These are phyloP conservation scores for Acanthopleura granulata DNA, from an alignment of 2,888 invertebrate genomes.

Conservation along the genomic window DNA sequence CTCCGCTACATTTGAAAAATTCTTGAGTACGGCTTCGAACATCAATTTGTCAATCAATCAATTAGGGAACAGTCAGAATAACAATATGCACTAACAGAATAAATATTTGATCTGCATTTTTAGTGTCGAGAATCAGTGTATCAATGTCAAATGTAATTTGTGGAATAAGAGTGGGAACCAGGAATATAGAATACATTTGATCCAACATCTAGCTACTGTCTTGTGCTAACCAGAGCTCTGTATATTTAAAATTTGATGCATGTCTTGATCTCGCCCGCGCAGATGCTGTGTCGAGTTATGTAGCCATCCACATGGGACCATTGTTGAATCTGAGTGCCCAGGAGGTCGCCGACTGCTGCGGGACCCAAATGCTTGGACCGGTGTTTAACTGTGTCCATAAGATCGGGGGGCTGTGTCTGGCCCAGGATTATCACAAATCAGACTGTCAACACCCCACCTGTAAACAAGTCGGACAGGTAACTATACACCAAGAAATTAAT, in stretches of 20 bases:
- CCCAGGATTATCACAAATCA: slow-evolving; percentile 31
- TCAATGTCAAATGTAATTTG: too few relatives aligned
- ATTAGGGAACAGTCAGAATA: too few relatives aligned
- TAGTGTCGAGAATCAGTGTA: too few relatives aligned
- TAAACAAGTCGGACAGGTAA: slow-evolving; percentile 9
- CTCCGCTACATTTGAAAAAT: too few relatives aligned
- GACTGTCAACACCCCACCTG: neutral
- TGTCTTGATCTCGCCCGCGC: neutral
- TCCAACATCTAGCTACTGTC: too few relatives aligned
- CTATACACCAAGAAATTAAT: too few relatives aligned
- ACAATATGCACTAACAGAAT: too few relatives aligned
- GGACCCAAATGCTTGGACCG: neutral
- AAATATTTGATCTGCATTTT: too few relatives aligned
- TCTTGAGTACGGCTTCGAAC: too few relatives aligned
- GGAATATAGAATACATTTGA: too few relatives aligned
- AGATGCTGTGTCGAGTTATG: slow-evolving; percentile 44
- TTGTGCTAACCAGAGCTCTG: neutral
- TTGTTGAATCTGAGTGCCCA: slow-evolving; percentile 32
- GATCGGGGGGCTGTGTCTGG: slow-evolving; percentile 46
- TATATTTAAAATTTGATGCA: neutral
- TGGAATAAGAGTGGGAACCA: too few relatives aligned
- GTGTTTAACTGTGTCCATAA: slow-evolving; percentile 42
- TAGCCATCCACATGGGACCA: slow-evolving; percentile 32
- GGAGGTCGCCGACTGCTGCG: slow-evolving; percentile 44
- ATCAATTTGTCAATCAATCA: too few relatives aligned